Evolutionary conservation across 2,888 invertebrate species (phyloP).

Genomic region (Scaptomyza cyrtandrae): DNA sequence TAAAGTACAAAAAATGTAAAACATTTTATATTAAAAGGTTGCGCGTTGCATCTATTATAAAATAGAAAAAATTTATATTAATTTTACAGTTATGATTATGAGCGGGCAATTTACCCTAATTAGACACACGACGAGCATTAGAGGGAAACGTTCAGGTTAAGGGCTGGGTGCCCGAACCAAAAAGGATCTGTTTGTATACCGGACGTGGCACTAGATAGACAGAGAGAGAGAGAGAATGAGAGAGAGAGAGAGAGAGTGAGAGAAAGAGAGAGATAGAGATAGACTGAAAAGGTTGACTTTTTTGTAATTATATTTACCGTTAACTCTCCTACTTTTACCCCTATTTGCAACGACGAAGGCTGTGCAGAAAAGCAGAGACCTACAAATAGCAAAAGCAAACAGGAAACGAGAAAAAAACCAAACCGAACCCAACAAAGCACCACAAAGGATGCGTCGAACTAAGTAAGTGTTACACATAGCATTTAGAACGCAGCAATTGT

Average conservation of each 20-base stretch:
- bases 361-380: slow-evolving; percentile 40
- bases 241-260: not conserved
- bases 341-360: slow-evolving; percentile 56
- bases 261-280: no score
- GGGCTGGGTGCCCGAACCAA: slow-evolving; percentile 7
- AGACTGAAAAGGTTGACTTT: not conserved
- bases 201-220: not conserved
- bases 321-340: slow-evolving; percentile 51
- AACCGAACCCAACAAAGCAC: slow-evolving; percentile 26
- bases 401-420: slow-evolving; percentile 14
- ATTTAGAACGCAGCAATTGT: slow-evolving; percentile 21
- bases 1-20: no score
- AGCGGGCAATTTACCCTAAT: slow-evolving; percentile 67
- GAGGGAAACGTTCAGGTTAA: slow-evolving; percentile 30
- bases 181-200: slow-evolving; percentile 12
- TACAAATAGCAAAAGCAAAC: slow-evolving; percentile 34
- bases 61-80: slow-evolving; percentile 62
- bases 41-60: slow-evolving; percentile 31
- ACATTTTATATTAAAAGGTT: not conserved
- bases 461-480: slow-evolving; percentile 12
- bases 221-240: not conserved
- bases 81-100: slow-evolving; percentile 71
- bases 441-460: slow-evolving; percentile 23
- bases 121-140: slow-evolving; percentile 55
- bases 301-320: slow-evolving; percentile 74